Conservation (phyloP, 2,888 invertebrate species). For the Alloplasta piceator region DNA sequence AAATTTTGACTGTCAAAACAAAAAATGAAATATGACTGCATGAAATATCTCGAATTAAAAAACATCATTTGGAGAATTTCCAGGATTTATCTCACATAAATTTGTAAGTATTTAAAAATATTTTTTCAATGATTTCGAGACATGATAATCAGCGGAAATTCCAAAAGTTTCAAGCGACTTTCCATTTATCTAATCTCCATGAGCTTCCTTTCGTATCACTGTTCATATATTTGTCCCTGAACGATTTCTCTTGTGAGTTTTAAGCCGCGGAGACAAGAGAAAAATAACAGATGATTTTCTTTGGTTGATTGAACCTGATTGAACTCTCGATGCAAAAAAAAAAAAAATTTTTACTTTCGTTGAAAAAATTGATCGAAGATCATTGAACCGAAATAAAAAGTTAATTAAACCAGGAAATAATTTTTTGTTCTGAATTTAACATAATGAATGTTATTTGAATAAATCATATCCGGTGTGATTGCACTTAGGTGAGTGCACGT, state of each 20-base stretch:
- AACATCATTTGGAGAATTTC: background rate
- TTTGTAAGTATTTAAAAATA: background rate
- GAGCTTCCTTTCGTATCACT: slow-evolving; percentile 33
- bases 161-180: background rate
- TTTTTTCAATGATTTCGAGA: background rate
- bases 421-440: background rate
- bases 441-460: no score
- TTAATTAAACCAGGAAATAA: background rate
- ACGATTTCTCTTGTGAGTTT: background rate
- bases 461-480: no score
- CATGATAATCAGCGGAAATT: slow-evolving; percentile 9
- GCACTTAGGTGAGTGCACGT: no score
- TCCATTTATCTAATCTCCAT: slow-evolving; percentile 44
- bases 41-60: background rate
- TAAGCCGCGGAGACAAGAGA: slow-evolving; percentile 7
- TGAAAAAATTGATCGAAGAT: background rate
- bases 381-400: background rate
- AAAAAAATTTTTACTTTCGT: background rate
- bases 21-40: background rate
- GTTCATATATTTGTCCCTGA: slow-evolving; percentile 17
- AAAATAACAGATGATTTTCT: background rate
- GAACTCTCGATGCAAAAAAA: slow-evolving; percentile 19
- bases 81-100: background rate
- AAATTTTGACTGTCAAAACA: no score
- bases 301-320: slow-evolving; percentile 53